Percentiles rank a stretch among this genome's conserved stretches.
phyloP scores from a whole-genome alignment of 2,113 vertebrate species.

The Drymodes brunneopygia region DNA sequence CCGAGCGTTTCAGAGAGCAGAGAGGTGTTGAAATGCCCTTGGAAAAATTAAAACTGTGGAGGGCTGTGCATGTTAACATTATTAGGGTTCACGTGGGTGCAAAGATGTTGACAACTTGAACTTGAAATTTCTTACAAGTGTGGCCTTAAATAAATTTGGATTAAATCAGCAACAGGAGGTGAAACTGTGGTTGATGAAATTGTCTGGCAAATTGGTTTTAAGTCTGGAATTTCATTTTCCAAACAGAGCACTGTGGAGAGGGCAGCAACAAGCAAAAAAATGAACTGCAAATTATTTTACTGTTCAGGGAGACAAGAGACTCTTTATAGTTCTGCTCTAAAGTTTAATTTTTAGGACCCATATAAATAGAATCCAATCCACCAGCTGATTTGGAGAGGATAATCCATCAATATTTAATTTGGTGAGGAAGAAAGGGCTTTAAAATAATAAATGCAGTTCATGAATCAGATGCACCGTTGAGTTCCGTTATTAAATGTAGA shows the following conservation, averaged over 20 bases:
- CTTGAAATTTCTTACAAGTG: neutral
- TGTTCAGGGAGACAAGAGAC: neutral
- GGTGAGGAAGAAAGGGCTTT: constrained; percentile 39
- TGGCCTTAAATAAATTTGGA: neutral
- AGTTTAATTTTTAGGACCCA: constrained; percentile 42
- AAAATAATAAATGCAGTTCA: constrained; percentile 46
- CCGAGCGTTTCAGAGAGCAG: neutral
- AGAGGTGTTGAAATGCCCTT: neutral
- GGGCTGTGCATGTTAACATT: neutral
- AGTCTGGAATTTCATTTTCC: neutral
- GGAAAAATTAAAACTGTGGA: neutral
- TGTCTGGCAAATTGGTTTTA: neutral
- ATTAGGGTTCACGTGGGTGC: neutral
- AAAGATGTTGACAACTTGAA: neutral
- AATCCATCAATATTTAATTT: constrained; percentile 72
- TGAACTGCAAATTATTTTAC: constrained; percentile 32
- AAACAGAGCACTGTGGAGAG: neutral
- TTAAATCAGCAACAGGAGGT: neutral
- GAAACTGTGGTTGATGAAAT: neutral
- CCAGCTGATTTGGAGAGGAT: neutral
- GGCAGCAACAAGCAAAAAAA: neutral
- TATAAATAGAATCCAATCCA: constrained; percentile 47
- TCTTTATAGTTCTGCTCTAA: constrained; percentile 28
- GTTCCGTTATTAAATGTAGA: constrained; percentile 63
- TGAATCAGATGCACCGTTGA: constrained; percentile 45